Evolutionary conservation across 2,888 invertebrate species (phyloP).

Genomic region (Amaurobius ferox): DNA sequence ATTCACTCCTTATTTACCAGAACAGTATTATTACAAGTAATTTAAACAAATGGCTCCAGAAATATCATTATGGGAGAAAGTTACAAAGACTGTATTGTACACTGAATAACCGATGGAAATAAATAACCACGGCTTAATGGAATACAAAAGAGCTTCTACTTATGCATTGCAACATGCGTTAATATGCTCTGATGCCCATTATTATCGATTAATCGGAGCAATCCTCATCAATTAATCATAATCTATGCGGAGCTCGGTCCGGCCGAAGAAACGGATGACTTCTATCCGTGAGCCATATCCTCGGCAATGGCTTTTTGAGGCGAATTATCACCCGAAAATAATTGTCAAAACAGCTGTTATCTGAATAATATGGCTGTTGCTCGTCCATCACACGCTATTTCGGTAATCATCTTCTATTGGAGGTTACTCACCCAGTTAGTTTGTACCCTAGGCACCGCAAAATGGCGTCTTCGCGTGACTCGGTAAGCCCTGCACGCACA

Average conservation of each 20-base stretch:
- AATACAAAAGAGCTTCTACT: background rate
- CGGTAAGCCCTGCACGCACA: slow-evolving; percentile 20
- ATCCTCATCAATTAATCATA: slow-evolving; percentile 1
- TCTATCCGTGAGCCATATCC: background rate
- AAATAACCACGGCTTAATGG: background rate
- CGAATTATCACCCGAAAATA: slow-evolving; percentile 12
- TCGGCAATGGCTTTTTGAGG: background rate
- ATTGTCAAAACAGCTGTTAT: slow-evolving; percentile 16
- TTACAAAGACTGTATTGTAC: background rate
- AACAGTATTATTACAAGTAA: background rate
- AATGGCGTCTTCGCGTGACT: slow-evolving; percentile 63
- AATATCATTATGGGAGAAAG: background rate
- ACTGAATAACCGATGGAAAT: background rate
- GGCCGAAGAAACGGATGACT: background rate
- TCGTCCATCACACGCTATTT: slow-evolving; percentile 11
- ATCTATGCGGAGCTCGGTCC: background rate
- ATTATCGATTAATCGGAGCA: background rate
- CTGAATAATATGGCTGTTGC: slow-evolving; percentile 14
- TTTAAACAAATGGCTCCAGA: background rate
- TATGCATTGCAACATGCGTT: background rate
- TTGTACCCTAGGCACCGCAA: slow-evolving; percentile 4
- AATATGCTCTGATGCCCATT: background rate
- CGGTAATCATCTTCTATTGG: background rate
- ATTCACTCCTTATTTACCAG: background rate
- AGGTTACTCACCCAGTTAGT: slow-evolving; percentile 16